Conservation (phyloP, 2,888 invertebrate genomes). For the Smittia sp. region DNA sequence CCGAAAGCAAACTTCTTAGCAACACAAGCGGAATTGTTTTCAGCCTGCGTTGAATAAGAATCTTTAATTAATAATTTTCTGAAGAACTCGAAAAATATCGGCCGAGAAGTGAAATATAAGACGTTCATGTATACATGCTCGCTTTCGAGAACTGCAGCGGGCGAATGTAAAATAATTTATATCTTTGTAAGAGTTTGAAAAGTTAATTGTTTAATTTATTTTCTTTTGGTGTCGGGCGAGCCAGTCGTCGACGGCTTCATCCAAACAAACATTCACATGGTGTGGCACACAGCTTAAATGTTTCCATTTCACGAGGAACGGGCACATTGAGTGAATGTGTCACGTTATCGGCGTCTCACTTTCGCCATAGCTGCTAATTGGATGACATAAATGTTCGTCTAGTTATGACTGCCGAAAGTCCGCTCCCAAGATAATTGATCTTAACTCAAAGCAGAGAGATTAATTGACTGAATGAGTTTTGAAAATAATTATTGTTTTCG, state of each 20-base stretch:
- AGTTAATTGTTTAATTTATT: constrained; percentile 31
- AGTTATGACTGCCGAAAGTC: too few relatives aligned
- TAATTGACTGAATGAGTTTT: constrained; percentile 21
- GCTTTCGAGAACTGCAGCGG: neutral
- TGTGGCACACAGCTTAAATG: neutral
- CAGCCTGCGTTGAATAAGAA: too few relatives aligned
- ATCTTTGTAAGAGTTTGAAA: constrained; percentile 12
- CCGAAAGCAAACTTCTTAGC: too few relatives aligned
- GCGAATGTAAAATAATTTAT: neutral
- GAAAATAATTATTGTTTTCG: neutral
- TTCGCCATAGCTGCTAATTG: too few relatives aligned
- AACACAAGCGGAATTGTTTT: too few relatives aligned
- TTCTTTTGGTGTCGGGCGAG: constrained; percentile 8
- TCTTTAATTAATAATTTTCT: too few relatives aligned
- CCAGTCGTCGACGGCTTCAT: neutral
- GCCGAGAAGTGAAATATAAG: neutral
- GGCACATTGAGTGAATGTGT: too few relatives aligned
- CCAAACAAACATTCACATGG: neutral
- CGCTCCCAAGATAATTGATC: too few relatives aligned
- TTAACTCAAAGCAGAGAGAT: constrained; percentile 4
- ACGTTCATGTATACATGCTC: neutral
- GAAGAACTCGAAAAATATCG: too few relatives aligned
- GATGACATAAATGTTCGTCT: too few relatives aligned
- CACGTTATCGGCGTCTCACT: too few relatives aligned
- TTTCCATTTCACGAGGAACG: neutral